Percentiles rank a stretch among this genome's conserved stretches.
Conservation (phyloP, 2,113 vertebrate genomes). For the Ochotona curzoniae region DNA sequence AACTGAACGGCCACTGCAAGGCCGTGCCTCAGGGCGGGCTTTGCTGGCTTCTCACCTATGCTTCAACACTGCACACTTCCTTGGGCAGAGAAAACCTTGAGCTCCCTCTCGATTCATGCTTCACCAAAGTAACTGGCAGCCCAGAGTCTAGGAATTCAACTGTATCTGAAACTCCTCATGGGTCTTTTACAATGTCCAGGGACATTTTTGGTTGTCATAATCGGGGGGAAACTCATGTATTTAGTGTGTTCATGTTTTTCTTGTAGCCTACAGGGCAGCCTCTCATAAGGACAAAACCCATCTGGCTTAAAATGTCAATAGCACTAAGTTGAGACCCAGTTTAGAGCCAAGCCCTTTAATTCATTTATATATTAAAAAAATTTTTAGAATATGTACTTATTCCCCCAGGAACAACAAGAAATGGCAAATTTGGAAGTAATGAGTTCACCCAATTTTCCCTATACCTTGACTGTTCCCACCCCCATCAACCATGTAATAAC, state of each 20-base stretch:
- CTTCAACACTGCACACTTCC: conserved; percentile 20
- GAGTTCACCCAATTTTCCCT: too few relatives aligned
- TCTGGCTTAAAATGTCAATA: not conserved
- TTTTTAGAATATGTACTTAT: too few relatives aligned
- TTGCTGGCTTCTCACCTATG: not conserved
- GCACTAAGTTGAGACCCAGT: not conserved
- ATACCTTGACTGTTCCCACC: too few relatives aligned
- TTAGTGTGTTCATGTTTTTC: not conserved
- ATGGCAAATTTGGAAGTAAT: too few relatives aligned
- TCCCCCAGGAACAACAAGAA: too few relatives aligned
- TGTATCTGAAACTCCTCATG: not conserved
- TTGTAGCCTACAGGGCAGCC: not conserved
- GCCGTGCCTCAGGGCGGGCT: not conserved
- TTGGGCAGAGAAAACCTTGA: conserved; percentile 38
- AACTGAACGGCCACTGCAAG: conserved; percentile 11
- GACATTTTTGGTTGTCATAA: conserved; percentile 56
- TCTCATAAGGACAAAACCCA: conserved; percentile 4
- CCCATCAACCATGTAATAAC: too few relatives aligned
- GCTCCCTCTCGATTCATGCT: conserved; percentile 49
- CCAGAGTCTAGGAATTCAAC: not conserved
- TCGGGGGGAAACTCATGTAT: not conserved
- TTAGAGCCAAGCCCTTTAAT: conserved; percentile 36
- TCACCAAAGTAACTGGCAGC: conserved; percentile 24
- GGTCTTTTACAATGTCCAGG: not conserved
- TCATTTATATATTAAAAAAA: not conserved